Percentiles rank a stretch among this genome's conserved stretches.
phyloP scores from a whole-genome alignment of 2,113 vertebrate species.

The Melanocharis versteri region DNA sequence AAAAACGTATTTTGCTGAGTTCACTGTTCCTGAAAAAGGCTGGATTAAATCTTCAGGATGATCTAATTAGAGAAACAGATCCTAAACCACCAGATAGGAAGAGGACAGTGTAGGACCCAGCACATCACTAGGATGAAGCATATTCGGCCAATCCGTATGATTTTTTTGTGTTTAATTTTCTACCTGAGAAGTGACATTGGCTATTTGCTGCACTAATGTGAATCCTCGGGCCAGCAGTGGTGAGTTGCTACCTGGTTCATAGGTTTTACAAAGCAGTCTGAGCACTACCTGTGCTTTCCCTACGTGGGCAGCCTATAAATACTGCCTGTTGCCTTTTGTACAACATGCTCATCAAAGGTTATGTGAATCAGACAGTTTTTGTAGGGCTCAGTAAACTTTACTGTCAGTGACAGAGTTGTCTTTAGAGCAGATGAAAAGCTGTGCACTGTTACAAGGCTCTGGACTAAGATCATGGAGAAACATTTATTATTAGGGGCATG shows the following conservation, averaged over 20 bases:
- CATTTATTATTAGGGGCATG: neutral
- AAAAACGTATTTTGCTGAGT: neutral
- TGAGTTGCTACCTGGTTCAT: neutral
- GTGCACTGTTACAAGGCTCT: neutral
- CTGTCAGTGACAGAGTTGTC: neutral
- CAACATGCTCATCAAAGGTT: neutral
- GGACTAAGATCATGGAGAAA: neutral
- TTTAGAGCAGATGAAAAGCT: constrained; percentile 11
- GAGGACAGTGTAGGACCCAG: neutral
- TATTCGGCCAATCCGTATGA: neutral
- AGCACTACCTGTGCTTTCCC: neutral
- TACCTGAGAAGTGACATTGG: neutral
- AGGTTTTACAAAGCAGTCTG: neutral
- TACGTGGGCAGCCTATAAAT: neutral
- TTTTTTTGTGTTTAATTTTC: neutral
- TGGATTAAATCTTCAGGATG: neutral
- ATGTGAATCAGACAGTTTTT: neutral
- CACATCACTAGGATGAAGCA: neutral
- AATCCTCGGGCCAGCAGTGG: neutral
- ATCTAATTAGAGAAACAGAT: neutral
- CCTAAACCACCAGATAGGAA: neutral
- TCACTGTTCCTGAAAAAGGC: neutral
- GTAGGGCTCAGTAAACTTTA: constrained; percentile 13
- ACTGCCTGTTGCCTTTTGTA: neutral
- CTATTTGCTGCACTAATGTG: neutral